Base-by-base conservation (phyloP, 1,140 invertebrate species). In the Drosophila ohnishii region DNA sequence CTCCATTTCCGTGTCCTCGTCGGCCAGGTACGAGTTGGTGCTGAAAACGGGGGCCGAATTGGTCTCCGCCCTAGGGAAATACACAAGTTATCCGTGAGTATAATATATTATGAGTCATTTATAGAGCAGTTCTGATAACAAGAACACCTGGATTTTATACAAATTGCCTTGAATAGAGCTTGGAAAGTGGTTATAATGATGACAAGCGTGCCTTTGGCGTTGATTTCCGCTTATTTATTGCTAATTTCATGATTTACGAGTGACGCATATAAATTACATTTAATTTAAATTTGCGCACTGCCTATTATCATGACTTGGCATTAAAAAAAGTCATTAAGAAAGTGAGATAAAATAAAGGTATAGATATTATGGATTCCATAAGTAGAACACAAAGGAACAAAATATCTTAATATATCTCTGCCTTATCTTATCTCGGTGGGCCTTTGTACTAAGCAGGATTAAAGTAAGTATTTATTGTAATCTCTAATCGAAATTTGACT, bases 11-110 rank as follows among this genome's bases (percentile, higher is more conserved):
- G 93, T 94, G 16, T 95, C 94, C 63, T 93, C 92, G 37, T 94
- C 95, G 88, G 94, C 94, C 57, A 98, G 92, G 92, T 97, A 96
- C 1, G 95, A 93, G 37, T 96, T 95, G 39, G 97, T 92, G 67
- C 95, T 93, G 92, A 97, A 97, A 34, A 95, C 93, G 50, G 95
- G 95, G 58, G 93, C 88, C 50, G 93, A 93, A 67, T 94, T 93
- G 25, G 93, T 93, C 71, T 95, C 94, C 30, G 92, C 91, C 11
- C 94, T 95, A 75, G 90, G 13, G 42, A 51, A 28, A 28, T 47
- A 37, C 7, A 14, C 35, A n/a, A 6, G 39, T 60, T 19, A 32
- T 30, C 5, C 7, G 14, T 13, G 9, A 19, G 8, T 14, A 19
- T 42, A 25, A 25, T 25, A 25, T 25, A 25, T 25, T 10, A 11